Evolutionary conservation across 2,797 vertebrate genomes (phyloP), one percentile per base, ranked within the genome.

Genomic region (Silurus lanzhouensis): DNA sequence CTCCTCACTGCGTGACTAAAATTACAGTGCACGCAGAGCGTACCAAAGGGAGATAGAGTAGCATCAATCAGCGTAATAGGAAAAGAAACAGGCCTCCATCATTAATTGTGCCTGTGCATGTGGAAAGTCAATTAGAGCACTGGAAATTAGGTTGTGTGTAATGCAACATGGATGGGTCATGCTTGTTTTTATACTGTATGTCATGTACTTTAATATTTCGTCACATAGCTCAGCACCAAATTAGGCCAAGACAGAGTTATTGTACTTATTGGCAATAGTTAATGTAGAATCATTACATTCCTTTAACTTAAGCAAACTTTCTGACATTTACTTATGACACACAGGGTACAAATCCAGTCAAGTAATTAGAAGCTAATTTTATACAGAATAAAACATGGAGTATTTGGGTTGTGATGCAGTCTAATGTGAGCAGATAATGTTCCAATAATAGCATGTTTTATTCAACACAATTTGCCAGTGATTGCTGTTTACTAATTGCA

Each of bases 111-210:
- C 84, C 89, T 2, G 10, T 81, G 86, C 88, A 88, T 87, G 88
- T 89, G 89, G 89, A 93, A 92, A 92, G 92, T 88, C 92, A 93
- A 94, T 95, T 94, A 94, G 89, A 89, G 75, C 89, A 81, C 76
- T 86, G 87, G 88, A 89, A 92, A 93, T 92, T 91, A 90, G 91
- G 90, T 88, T 92, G 91, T 79, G 84, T 87, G 88, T 82, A 90
- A 60, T 74, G 44, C 76, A 87, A 85, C 86, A 85, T 83, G 83
- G 76, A 85, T 60, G 81, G 84, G 84, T 90, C 84, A 86, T 57
- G 79, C 83, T 85, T 71, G 83, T 68, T 79, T 84, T 80, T 67
- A 55, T 81, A 38, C 38, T 38, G 38, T 38, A 79, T 58, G 84
- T 89, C 84, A 74, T 61, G 60, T 48, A 74, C 67, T 77, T 63